These are phyloP conservation scores for Ctena decussata DNA, from an alignment of 2,888 invertebrate species.

Conservation along the genomic window DNA sequence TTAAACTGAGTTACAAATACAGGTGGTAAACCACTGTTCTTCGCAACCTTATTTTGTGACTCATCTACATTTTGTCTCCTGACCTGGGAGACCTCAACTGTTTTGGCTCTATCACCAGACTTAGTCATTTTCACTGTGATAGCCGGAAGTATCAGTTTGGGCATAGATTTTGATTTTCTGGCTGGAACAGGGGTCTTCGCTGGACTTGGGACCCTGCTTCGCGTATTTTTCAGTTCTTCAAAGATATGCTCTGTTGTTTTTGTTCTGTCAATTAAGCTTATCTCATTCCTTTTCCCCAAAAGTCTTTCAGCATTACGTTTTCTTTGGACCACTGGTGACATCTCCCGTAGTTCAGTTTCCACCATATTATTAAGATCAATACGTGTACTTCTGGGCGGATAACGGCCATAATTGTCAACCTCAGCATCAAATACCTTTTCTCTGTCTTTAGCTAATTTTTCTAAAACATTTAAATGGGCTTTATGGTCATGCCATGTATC, in stretches of 20 bases:
- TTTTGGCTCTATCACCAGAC: constrained; percentile 19
- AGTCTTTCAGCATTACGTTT: constrained; percentile 68
- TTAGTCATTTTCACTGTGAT: constrained; percentile 65
- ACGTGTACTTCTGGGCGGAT: constrained; percentile 67
- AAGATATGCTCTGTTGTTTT: constrained; percentile 70
- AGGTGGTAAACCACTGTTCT: neutral
- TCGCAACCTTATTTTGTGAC: neutral
- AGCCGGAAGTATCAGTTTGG: constrained; percentile 71
- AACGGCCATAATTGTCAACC: constrained; percentile 68
- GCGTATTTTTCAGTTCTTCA: constrained; percentile 51
- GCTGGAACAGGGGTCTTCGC: constrained; percentile 24
- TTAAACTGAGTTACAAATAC: neutral
- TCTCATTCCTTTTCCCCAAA: constrained; percentile 65
- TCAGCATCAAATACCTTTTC: constrained; percentile 36
- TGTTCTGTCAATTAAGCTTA: constrained; percentile 71
- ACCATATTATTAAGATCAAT: constrained; percentile 71
- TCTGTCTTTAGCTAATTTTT: constrained; percentile 66
- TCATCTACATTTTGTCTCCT: neutral
- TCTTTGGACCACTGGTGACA: constrained; percentile 69
- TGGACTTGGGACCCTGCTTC: constrained; percentile 48
- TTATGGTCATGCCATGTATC: constrained; percentile 74
- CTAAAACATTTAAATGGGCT: constrained; percentile 75
- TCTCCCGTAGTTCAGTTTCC: constrained; percentile 70
- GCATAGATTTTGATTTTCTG: constrained; percentile 42
- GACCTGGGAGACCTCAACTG: constrained; percentile 12